A percentile compares a stretch with the other conserved stretches of the same genome.
These are phyloP conservation scores for Drosophila basisetae DNA, from an alignment of 2,888 invertebrate species.

Conservation along the genomic window DNA sequence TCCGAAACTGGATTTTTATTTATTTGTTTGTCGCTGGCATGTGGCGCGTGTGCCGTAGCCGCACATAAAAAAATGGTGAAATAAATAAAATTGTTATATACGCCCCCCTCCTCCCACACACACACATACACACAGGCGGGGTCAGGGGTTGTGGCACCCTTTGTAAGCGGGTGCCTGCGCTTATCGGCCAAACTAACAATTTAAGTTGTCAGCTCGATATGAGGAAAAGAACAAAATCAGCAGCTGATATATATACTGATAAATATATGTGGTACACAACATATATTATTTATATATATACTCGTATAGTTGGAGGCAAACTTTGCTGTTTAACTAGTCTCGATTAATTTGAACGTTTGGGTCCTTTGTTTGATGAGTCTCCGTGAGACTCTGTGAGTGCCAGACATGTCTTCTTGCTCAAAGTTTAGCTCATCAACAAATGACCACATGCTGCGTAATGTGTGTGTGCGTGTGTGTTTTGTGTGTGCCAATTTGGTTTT, in stretches of 20 bases:
- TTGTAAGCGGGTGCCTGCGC: constrained; percentile 5
- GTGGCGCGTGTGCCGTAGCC: constrained; percentile 67
- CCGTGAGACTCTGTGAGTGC: constrained; percentile 20
- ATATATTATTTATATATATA: constrained; percentile 26
- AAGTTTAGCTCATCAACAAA: constrained; percentile 78
- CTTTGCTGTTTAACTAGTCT: constrained; percentile 77
- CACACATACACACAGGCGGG: background rate
- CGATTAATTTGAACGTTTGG: constrained; percentile 66
- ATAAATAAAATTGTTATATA: constrained; percentile 75
- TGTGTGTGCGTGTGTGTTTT: constrained; percentile 15
- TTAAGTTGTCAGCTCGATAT: constrained; percentile 81
- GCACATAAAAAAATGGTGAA: constrained; percentile 76
- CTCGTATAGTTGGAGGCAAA: constrained; percentile 53
- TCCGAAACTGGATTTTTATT: constrained; percentile 74
- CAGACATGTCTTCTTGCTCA: constrained; percentile 55
- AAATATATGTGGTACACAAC: background rate
- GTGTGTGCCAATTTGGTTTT: constrained; percentile 43
- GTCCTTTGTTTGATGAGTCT: constrained; percentile 58
- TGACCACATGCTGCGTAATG: constrained; percentile 52
- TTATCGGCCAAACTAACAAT: constrained; percentile 70
- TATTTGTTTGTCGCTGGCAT: constrained; percentile 80
- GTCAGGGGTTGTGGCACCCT: constrained; percentile 4
- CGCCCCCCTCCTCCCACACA: constrained; percentile 31
- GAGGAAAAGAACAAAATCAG: constrained; percentile 50
- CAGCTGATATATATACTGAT: constrained; percentile 24